These are phyloP conservation scores for Muntiacus muntjak DNA, from an alignment of 2,113 vertebrate genomes.

Conservation along the genomic window DNA sequence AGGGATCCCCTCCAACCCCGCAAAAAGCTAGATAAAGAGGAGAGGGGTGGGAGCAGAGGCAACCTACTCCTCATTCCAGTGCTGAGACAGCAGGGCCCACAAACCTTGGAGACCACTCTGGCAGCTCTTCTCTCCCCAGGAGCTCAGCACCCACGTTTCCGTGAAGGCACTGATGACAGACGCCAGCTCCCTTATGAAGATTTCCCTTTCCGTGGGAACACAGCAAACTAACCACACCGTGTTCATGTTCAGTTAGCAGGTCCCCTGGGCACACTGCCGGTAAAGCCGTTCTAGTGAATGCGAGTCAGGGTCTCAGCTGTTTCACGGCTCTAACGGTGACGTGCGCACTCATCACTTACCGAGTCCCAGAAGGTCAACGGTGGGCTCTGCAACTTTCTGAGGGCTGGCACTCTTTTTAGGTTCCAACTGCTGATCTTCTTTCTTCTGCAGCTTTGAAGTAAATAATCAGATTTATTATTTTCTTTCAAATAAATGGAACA, in stretches of 20 bases:
- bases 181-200: slow-evolving; percentile 45
- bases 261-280: slow-evolving; percentile 49
- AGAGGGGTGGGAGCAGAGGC: not conserved
- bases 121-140: slow-evolving; percentile 69
- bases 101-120: slow-evolving; percentile 73
- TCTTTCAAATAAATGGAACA: slow-evolving; percentile 15
- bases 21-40: not conserved
- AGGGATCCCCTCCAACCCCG: not conserved
- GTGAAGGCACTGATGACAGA: slow-evolving; percentile 52
- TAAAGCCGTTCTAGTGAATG: not conserved
- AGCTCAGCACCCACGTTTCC: slow-evolving; percentile 77
- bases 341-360: slow-evolving; percentile 85
- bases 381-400: slow-evolving; percentile 86
- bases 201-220: slow-evolving; percentile 59
- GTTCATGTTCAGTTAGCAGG: slow-evolving; percentile 60
- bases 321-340: not conserved
- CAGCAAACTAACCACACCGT: not conserved
- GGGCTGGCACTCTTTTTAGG: slow-evolving; percentile 84
- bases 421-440: slow-evolving; percentile 89
- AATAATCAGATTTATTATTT: slow-evolving; percentile 53
- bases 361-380: slow-evolving; percentile 94
- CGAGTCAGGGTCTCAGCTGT: not conserved
- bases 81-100: slow-evolving; percentile 57
- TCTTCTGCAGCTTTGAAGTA: slow-evolving; percentile 82
- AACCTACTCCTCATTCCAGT: slow-evolving; percentile 40